Conservation (phyloP, 2,888 invertebrate genomes). For the Hoplodrina blanda region DNA sequence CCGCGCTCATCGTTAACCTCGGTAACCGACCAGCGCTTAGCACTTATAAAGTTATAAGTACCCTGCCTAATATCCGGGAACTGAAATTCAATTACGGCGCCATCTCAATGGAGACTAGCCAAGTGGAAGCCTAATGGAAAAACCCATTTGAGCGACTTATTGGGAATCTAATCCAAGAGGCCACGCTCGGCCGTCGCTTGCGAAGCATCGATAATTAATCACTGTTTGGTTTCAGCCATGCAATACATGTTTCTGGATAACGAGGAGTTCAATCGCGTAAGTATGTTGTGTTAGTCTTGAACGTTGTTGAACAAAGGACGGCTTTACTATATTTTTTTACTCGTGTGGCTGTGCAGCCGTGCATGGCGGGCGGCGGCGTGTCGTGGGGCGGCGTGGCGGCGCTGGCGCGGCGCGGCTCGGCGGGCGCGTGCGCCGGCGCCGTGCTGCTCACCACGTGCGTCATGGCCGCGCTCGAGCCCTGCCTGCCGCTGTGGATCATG, state of each 20-base stretch:
- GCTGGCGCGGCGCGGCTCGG: constrained; percentile 66
- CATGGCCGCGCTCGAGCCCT: constrained; percentile 86
- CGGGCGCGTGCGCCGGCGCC: constrained; percentile 80
- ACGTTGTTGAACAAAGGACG: background rate
- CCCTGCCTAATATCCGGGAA: too few species aligned
- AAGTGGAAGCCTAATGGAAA: background rate
- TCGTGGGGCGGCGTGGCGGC: constrained; percentile 47
- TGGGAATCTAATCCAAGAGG: too few species aligned
- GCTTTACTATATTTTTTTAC: background rate
- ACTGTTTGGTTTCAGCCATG: constrained; percentile 69
- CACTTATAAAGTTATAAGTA: too few species aligned
- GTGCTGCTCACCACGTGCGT: constrained; percentile 83
- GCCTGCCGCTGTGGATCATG: constrained; percentile 82
- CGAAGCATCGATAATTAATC: background rate
- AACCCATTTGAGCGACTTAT: too few species aligned
- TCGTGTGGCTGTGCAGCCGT: constrained; percentile 10
- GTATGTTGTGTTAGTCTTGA: constrained; percentile 39
- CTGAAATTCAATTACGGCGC: background rate
- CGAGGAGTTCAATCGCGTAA: constrained; percentile 77
- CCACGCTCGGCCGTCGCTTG: too few species aligned
- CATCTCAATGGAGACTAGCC: background rate
- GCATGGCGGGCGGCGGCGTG: constrained; percentile 41
- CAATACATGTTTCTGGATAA: constrained; percentile 76
- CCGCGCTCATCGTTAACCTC: constrained; percentile 74
- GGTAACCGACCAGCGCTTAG: constrained; percentile 63